These are phyloP conservation scores for Drosophila sordidula DNA, from an alignment of 2,888 invertebrate genomes.

Conservation along the genomic window DNA sequence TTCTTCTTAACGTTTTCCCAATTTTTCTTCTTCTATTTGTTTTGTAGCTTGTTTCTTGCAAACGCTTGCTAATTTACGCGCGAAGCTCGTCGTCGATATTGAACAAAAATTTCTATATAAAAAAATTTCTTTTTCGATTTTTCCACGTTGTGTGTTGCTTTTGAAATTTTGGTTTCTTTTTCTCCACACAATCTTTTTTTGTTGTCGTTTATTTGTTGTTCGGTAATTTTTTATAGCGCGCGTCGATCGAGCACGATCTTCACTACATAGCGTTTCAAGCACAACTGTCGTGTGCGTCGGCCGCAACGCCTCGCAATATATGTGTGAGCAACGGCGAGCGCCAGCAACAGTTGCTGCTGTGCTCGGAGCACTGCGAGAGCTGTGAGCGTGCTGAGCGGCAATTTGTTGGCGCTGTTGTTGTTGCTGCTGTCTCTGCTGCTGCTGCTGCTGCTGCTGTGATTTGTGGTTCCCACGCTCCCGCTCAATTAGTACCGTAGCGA, in stretches of 20 bases:
- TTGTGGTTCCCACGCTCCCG: conserved; percentile 74
- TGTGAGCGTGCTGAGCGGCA: conserved; percentile 58
- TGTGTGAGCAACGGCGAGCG: conserved; percentile 32
- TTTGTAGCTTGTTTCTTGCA: conserved; percentile 72
- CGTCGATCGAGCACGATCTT: conserved; percentile 79
- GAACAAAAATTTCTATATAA: conserved; percentile 51
- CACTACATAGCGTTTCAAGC: conserved; percentile 84
- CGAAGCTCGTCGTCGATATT: conserved; percentile 63
- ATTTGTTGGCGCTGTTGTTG: conserved; percentile 25
- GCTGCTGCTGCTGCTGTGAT: conserved; percentile 54
- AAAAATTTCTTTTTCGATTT: conserved; percentile 63
- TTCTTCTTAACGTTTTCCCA: conserved; percentile 41
- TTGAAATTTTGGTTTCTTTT: conserved; percentile 7
- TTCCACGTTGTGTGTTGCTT: conserved; percentile 23
- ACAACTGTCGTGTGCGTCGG: conserved; percentile 81
- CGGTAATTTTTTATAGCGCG: conserved; percentile 37
- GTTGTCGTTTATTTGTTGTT: conserved; percentile 25
- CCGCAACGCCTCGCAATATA: conserved; percentile 70
- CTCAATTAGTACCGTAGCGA: conserved; percentile 61
- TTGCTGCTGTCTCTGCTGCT: conserved; percentile 19
- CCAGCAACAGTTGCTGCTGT: conserved; percentile 44
- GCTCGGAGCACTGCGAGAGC: conserved; percentile 52
- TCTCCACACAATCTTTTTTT: background rate
- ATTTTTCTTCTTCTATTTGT: conserved; percentile 41
- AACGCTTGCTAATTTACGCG: conserved; percentile 77